Percentiles rank a stretch among this genome's conserved stretches.
phyloP scores from a whole-genome alignment of 2,888 invertebrate species.

The Ochropleura plecta region DNA sequence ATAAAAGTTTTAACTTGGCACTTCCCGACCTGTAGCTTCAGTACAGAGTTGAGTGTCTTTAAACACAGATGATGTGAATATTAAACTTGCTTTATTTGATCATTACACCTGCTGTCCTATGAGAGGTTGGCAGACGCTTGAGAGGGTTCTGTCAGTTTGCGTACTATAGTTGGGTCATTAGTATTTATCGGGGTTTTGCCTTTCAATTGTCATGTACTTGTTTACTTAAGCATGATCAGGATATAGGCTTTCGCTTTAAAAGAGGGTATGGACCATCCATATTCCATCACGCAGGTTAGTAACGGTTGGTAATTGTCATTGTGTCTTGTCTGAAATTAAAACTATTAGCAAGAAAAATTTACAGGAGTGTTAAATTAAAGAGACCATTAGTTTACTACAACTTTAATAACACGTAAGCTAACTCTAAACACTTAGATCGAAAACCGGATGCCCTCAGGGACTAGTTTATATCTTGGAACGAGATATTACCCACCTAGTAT shows the following conservation, averaged over 20 bases:
- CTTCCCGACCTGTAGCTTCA: constrained; percentile 52
- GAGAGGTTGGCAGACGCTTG: not conserved
- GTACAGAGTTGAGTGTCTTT: constrained; percentile 42
- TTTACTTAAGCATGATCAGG: not conserved
- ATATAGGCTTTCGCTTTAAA: too few species aligned
- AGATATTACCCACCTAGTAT: constrained; percentile 41
- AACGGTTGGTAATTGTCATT: too few species aligned
- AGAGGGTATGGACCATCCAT: too few species aligned
- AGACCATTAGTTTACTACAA: not conserved
- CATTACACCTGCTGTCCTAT: constrained; percentile 39
- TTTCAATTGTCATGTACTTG: not conserved
- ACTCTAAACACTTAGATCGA: constrained; percentile 8
- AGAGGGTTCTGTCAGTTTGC: constrained; percentile 2
- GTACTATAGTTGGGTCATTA: not conserved
- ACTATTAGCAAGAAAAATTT: too few species aligned
- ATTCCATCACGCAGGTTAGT: too few species aligned
- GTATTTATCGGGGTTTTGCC: not conserved
- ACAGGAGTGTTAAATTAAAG: not conserved
- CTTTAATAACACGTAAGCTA: constrained; percentile 16
- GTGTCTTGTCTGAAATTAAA: too few species aligned
- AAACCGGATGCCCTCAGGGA: constrained; percentile 39
- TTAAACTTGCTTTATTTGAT: constrained; percentile 28
- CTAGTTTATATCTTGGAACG: constrained; percentile 56
- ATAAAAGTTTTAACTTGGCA: constrained; percentile 50
- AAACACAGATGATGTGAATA: constrained; percentile 35